Evolutionary conservation across 2,888 invertebrate species (phyloP).

Genomic region (Stictocephala bisonia): DNA sequence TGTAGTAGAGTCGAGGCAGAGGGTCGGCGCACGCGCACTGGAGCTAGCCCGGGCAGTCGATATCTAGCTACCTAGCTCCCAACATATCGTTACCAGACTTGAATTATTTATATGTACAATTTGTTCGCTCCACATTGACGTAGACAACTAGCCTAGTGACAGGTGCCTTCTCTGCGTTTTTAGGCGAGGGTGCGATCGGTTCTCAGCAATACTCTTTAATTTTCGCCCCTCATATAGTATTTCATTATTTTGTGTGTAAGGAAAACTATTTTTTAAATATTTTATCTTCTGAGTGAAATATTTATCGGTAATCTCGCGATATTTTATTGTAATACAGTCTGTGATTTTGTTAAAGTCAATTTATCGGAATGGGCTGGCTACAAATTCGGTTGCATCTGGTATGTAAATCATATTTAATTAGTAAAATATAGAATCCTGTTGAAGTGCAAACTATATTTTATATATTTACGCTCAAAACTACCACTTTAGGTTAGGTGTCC

Average conservation of each 20-base stretch:
- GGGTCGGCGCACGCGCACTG: slow-evolving; percentile 46
- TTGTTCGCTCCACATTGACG: background rate
- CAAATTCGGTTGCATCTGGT: slow-evolving; percentile 70
- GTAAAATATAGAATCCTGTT: no score
- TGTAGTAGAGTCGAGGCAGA: slow-evolving; percentile 42
- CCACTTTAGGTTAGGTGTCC: no score
- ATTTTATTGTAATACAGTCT: slow-evolving; percentile 23
- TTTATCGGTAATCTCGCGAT: slow-evolving; percentile 6
- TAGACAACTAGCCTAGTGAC: background rate
- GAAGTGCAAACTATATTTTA: no score
- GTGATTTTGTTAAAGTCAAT: slow-evolving; percentile 11
- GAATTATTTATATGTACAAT: slow-evolving; percentile 14
- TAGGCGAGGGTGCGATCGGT: background rate
- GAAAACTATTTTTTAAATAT: no score
- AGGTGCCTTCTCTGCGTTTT: slow-evolving; percentile 10
- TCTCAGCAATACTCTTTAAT: background rate
- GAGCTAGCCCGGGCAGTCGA: slow-evolving; percentile 19
- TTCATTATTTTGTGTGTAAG: no score
- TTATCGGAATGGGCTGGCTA: slow-evolving; percentile 69
- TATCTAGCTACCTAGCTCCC: slow-evolving; percentile 15
- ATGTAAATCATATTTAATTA: no score
- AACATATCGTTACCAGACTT: slow-evolving; percentile 38
- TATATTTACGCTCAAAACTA: no score
- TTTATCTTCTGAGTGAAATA: no score
- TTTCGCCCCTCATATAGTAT: no score